phyloP scores from a whole-genome alignment of 2,888 invertebrate genomes.

The Noctua fimbriata region DNA sequence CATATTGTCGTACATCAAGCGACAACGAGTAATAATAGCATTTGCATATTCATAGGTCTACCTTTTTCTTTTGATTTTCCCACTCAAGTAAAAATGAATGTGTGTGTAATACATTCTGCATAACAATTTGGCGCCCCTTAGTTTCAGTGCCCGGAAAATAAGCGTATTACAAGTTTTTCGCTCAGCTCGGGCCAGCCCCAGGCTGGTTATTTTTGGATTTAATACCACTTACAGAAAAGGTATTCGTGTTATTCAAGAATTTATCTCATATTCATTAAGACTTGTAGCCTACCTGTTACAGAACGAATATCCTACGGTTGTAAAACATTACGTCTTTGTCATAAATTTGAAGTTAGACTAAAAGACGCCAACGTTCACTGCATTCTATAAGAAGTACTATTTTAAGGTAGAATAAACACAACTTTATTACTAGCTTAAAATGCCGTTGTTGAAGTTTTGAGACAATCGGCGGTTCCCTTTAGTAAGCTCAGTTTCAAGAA shows the following conservation, averaged over 20 bases:
- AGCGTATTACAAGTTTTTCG: slow-evolving; percentile 33
- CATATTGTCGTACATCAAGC: slow-evolving; percentile 72
- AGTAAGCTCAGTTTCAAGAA: slow-evolving; percentile 40
- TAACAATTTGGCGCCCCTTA: slow-evolving; percentile 15
- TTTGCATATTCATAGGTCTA: slow-evolving; percentile 67
- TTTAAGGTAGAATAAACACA: slow-evolving; percentile 27
- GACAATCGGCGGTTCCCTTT: slow-evolving; percentile 35
- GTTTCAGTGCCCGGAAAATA: slow-evolving; percentile 19
- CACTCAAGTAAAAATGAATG: slow-evolving; percentile 29
- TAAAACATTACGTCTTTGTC: slow-evolving; percentile 39
- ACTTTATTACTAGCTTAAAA: slow-evolving; percentile 26
- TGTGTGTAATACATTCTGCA: slow-evolving; percentile 35
- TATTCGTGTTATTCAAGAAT: not conserved
- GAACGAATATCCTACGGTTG: slow-evolving; percentile 23
- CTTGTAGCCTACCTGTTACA: slow-evolving; percentile 5
- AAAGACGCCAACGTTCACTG: slow-evolving; percentile 23
- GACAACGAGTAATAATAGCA: slow-evolving; percentile 72
- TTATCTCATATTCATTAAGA: not conserved
- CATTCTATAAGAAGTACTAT: slow-evolving; percentile 14
- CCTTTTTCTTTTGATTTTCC: slow-evolving; percentile 44
- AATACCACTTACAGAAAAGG: slow-evolving; percentile 16
- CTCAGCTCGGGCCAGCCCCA: not conserved
- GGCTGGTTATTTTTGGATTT: slow-evolving; percentile 10
- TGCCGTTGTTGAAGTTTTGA: slow-evolving; percentile 43
- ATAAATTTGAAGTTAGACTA: slow-evolving; percentile 23